Percentiles rank a stretch among this genome's conserved stretches.
phyloP scores from a whole-genome alignment of 2,113 vertebrate genomes.

The Eudyptes chrysolophus region DNA sequence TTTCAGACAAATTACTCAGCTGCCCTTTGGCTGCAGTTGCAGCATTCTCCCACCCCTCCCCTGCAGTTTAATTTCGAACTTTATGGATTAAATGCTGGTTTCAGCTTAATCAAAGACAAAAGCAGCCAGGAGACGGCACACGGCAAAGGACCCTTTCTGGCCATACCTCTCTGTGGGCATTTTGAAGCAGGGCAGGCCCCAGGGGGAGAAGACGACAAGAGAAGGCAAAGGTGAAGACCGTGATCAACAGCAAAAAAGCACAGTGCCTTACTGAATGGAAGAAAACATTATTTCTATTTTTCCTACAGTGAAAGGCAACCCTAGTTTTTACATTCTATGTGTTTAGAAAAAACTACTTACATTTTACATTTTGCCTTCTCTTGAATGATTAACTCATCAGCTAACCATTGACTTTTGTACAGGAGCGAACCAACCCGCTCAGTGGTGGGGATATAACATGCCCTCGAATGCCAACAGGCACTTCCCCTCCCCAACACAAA shows the following conservation, averaged over 20 bases:
- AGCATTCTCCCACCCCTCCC: neutral
- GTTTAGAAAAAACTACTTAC: too few relatives aligned
- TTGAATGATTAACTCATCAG: neutral
- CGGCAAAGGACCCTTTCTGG: neutral
- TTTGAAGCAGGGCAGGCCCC: neutral
- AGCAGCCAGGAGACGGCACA: neutral
- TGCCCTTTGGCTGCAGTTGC: constrained; percentile 46
- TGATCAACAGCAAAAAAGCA: neutral
- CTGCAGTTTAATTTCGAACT: neutral
- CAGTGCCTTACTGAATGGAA: neutral
- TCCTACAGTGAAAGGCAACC: neutral
- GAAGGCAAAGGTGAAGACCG: neutral
- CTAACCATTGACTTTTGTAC: neutral
- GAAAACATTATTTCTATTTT: neutral
- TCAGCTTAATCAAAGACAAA: neutral
- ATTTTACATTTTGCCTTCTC: neutral
- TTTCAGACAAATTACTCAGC: constrained; percentile 39
- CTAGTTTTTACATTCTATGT: neutral
- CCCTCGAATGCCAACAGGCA: neutral
- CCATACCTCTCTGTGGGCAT: fast-evolving
- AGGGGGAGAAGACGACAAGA: neutral
- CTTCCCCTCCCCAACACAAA: neutral
- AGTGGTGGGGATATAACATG: neutral
- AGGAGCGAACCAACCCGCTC: fast-evolving
- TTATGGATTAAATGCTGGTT: neutral